Evolutionary conservation across 1,140 invertebrate species (phyloP), one percentile per base, ranked within the genome.

Genomic region (Trachymyrmex septentrionalis): DNA sequence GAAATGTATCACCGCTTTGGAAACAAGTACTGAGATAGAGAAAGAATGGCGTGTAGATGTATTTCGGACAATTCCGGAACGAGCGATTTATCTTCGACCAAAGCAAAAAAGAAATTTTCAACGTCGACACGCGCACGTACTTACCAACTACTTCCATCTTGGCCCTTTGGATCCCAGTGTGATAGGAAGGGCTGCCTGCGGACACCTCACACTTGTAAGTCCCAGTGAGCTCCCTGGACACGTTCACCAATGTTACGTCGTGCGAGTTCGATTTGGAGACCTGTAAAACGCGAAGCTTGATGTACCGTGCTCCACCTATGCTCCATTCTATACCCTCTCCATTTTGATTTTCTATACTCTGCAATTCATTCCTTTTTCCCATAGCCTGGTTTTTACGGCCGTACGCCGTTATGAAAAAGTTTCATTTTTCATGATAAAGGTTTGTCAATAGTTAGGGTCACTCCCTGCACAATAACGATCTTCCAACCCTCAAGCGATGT

Each of bases 131-230:
- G 34, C 38, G 44, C 66, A 24, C 38, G 38, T 50, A 96, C 97
- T 96, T 94, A 97, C 97, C 97, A 69, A 97, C 97, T 75, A 98
- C 97, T 86, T 96, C 96, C 93, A 98, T 96, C 9, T 93, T 95
- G 9, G 96, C 96, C 12, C 95, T 94, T 82, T 96, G 95, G 86
- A 96, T 96, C 67, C 96, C 96, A 0, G 97, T 97, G 92, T 97
- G 97, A 91, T 97, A 97, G 57, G 96, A 95, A 1, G 97, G 97
- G 1, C 96, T 96, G 91, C 97, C 97, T 3, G 97, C 97, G 0
- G 97, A 97, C 61, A 97, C 97, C 92, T 98, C 97, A 92, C 97
- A 98, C 93, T 97, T 97, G 94, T 97, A 98, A 59, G 95, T 95
- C 5, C 97, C 97, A 61, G 96, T 96, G 55, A 97, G 95, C 4